phyloP scores from a whole-genome alignment of 2,888 invertebrate species.

The Aspidapion aeneum region DNA sequence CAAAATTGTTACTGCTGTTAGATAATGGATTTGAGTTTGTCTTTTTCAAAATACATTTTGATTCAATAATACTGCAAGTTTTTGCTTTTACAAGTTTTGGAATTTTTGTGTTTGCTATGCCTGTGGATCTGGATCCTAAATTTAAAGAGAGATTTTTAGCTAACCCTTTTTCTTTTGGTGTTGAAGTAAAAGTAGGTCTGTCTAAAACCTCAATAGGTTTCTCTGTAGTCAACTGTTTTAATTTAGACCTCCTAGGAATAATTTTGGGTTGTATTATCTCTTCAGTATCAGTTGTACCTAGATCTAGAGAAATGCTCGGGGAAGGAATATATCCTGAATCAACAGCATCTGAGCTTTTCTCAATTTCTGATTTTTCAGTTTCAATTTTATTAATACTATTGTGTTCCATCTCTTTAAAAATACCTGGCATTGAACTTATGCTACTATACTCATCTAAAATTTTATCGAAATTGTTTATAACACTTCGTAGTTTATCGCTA shows the following conservation, averaged over 20 bases:
- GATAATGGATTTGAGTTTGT: conserved; percentile 50
- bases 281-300: background rate
- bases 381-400: background rate
- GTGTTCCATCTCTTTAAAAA: background rate
- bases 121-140: background rate
- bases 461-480: conserved; percentile 54
- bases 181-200: conserved; percentile 20
- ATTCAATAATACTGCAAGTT: conserved; percentile 68
- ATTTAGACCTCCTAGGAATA: background rate
- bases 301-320: background rate
- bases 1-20: conserved; percentile 27
- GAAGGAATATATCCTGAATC: background rate
- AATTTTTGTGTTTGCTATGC: conserved; percentile 36
- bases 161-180: conserved; percentile 26
- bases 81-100: conserved; percentile 66
- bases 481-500: conserved; percentile 48
- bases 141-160: no score
- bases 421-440: background rate
- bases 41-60: conserved; percentile 63
- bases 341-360: background rate
- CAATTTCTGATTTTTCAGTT: background rate
- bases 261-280: background rate
- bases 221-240: background rate
- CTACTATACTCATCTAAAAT: conserved; percentile 50
- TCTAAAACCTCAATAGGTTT: background rate